Conservation (phyloP, 2,113 vertebrate genomes). For the Chaetops frenatus region DNA sequence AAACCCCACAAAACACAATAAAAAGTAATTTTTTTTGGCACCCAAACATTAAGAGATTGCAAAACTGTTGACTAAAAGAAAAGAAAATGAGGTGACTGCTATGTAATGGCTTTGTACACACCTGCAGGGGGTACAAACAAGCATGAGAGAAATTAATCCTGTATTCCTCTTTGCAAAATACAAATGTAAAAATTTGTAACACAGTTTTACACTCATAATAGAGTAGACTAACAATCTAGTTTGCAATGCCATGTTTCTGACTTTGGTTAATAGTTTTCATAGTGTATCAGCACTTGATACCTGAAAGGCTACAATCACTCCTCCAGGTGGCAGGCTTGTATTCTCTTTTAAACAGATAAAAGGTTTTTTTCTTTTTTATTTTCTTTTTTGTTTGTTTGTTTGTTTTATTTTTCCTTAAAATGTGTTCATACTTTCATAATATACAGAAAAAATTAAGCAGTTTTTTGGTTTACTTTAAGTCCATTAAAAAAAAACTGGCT, state of each 20-base stretch:
- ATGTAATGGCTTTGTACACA: conserved; percentile 38
- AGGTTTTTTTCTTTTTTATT: conserved; percentile 53
- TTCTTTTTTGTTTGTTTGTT: not conserved
- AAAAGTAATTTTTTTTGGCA: conserved; percentile 66
- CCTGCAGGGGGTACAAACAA: not conserved
- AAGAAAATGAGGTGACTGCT: not conserved
- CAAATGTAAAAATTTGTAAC: conserved; percentile 90
- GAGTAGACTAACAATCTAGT: conserved; percentile 73
- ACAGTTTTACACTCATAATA: conserved; percentile 83
- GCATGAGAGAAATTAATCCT: conserved; percentile 53
- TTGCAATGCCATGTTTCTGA: conserved; percentile 87
- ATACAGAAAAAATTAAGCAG: conserved; percentile 76
- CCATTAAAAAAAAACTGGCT: conserved; percentile 80
- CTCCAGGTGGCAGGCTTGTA: conserved; percentile 82
- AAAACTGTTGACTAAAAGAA: not conserved
- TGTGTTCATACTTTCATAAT: conserved; percentile 74
- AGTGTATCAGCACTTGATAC: conserved; percentile 83
- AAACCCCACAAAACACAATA: conserved; percentile 17
- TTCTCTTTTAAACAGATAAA: conserved; percentile 77
- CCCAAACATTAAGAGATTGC: conserved; percentile 44
- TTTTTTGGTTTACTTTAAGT: conserved; percentile 86
- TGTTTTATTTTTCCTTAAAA: conserved; percentile 70
- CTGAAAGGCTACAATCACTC: conserved; percentile 76
- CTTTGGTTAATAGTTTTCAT: conserved; percentile 97
- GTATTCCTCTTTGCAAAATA: conserved; percentile 73